Conservation (phyloP, 2,888 invertebrate genomes). For the Venustoraphidia nigricollis region DNA sequence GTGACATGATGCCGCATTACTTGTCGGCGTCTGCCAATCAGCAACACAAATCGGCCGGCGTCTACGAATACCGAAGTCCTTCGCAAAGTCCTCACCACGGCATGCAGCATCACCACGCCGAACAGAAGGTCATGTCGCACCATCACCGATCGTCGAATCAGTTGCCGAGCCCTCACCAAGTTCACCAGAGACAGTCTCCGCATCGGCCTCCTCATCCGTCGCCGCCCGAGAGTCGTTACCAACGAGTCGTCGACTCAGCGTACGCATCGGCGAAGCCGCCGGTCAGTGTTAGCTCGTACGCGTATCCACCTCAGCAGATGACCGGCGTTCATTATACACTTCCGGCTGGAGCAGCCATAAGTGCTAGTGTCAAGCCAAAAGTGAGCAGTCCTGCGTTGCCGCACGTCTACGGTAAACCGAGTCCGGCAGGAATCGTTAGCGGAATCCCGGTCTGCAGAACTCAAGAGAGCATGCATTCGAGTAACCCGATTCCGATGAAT, state of each 20-base stretch:
- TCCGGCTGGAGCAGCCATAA: conserved; percentile 32
- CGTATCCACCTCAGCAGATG: conserved; percentile 28
- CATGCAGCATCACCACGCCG: conserved; percentile 20
- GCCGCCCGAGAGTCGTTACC: conserved; percentile 18
- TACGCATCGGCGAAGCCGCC: conserved; percentile 20
- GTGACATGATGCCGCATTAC: conserved; percentile 38
- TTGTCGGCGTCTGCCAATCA: conserved; percentile 29
- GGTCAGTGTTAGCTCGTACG: conserved; percentile 19
- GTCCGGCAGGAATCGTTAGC: conserved; percentile 35
- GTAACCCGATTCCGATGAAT: conserved; percentile 37
- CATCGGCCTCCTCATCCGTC: conserved; percentile 28
- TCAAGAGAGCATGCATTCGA: conserved; percentile 17
- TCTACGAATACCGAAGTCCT: conserved; percentile 28
- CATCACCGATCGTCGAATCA: conserved; percentile 23
- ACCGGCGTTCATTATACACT: conserved; percentile 30
- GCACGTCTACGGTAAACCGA: conserved; percentile 55
- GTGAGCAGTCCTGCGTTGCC: conserved; percentile 66
- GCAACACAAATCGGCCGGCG: conserved; percentile 18
- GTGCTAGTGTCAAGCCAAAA: conserved; percentile 41
- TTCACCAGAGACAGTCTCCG: conserved; percentile 28
- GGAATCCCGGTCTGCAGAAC: conserved; percentile 37
- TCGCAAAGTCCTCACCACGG: conserved; percentile 29
- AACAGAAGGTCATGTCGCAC: conserved; percentile 20
- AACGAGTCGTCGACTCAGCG: conserved; percentile 20
- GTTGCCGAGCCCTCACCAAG: conserved; percentile 29